These are phyloP conservation scores for Lycaena phlaeas DNA, from an alignment of 2,888 invertebrate species.

Conservation along the genomic window DNA sequence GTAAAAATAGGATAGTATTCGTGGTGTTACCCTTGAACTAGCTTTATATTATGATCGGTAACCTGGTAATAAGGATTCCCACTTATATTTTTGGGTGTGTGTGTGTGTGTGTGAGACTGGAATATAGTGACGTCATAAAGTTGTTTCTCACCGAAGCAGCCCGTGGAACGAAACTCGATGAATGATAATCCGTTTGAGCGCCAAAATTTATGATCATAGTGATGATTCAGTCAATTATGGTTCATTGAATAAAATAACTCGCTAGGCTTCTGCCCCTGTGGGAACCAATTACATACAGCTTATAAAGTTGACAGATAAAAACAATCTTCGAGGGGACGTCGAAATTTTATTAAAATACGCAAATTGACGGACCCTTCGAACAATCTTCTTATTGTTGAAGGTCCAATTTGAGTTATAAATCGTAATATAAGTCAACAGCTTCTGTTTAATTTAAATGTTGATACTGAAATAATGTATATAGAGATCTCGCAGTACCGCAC, in stretches of 20 bases:
- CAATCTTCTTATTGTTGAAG: conserved; percentile 2
- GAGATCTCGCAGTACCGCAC: too few relatives aligned
- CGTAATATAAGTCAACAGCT: too few relatives aligned
- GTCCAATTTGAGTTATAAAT: neutral
- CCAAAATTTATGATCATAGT: conserved; percentile 14
- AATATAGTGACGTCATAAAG: too few relatives aligned
- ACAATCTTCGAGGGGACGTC: conserved; percentile 18
- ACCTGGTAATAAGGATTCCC: too few relatives aligned
- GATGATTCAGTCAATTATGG: conserved; percentile 20
- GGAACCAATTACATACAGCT: conserved; percentile 21
- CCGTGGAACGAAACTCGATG: neutral
- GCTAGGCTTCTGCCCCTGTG: conserved; percentile 19
- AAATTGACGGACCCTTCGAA: conserved; percentile 15
- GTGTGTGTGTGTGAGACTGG: too few relatives aligned
- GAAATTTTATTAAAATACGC: conserved; percentile 20
- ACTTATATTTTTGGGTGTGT: too few relatives aligned
- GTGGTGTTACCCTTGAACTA: too few relatives aligned
- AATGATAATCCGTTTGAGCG: neutral
- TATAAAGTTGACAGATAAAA: conserved; percentile 16
- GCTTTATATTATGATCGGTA: too few relatives aligned
- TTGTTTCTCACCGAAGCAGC: too few relatives aligned
- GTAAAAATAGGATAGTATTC: too few relatives aligned
- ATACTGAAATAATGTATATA: too few relatives aligned
- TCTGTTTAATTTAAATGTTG: too few relatives aligned
- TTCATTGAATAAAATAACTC: conserved; percentile 20